Percentiles rank a stretch among this genome's conserved stretches.
Conservation (phyloP, 2,888 invertebrate genomes). For the Sussaba pulchella region DNA sequence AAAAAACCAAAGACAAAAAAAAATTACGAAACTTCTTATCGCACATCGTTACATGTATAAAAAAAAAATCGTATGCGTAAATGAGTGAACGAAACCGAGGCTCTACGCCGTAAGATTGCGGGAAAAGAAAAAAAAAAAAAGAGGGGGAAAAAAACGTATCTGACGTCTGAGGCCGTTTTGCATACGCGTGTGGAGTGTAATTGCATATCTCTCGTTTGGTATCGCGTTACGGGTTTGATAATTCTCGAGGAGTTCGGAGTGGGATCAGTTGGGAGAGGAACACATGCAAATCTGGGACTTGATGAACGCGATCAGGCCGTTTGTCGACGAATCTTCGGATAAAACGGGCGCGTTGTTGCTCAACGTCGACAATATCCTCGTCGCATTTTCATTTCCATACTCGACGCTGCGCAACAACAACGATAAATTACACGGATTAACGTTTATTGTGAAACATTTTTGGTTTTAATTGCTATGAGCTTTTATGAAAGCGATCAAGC, state of each 20-base stretch:
- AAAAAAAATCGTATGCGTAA: constrained; percentile 30
- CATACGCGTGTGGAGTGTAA: constrained; percentile 29
- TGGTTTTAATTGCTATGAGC: constrained; percentile 85
- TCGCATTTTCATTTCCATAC: constrained; percentile 97
- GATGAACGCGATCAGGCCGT: constrained; percentile 97
- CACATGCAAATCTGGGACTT: constrained; percentile 84
- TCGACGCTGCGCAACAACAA: constrained; percentile 99
- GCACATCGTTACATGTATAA: constrained; percentile 11
- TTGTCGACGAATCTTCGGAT: constrained; percentile 96
- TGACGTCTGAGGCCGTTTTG: constrained; percentile 50
- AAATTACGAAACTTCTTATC: constrained; percentile 38
- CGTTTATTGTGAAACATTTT: constrained; percentile 27
- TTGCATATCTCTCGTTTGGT: constrained; percentile 43
- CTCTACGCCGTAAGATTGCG: constrained; percentile 2
- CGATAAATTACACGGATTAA: constrained; percentile 86
- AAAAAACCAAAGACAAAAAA: background rate
- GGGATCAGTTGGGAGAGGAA: constrained; percentile 26
- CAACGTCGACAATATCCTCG: constrained; percentile 96
- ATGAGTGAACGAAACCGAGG: constrained; percentile 1
- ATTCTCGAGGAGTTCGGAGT: constrained; percentile 31
- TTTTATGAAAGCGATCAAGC: constrained; percentile 97
- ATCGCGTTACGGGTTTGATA: constrained; percentile 46
- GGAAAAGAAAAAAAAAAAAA: constrained; percentile 22
- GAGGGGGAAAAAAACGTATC: constrained; percentile 12
- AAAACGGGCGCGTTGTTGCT: constrained; percentile 87